A percentile compares a stretch with the other conserved stretches of the same genome.
phyloP scores from a whole-genome alignment of 2,113 vertebrate species.

The Ictidomys tridecemlineatus region DNA sequence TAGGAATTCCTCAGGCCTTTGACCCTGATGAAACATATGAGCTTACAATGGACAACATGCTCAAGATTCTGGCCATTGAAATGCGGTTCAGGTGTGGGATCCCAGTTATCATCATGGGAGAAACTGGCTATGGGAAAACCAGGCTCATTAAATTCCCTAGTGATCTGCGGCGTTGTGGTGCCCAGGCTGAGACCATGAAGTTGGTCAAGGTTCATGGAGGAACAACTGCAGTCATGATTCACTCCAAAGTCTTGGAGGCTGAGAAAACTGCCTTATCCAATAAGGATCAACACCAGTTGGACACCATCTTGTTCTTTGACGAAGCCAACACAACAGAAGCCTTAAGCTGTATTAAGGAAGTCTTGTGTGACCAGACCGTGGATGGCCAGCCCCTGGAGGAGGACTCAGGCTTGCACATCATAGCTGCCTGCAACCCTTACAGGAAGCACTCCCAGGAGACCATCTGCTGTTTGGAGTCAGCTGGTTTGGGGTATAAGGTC shows the following conservation, averaged over 20 bases:
- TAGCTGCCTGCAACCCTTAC: constrained; percentile 96
- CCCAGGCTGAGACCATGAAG: constrained; percentile 92
- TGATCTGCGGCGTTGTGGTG: too few relatives aligned
- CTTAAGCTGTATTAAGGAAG: too few relatives aligned
- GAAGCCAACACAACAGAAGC: too few relatives aligned
- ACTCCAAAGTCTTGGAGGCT: too few relatives aligned
- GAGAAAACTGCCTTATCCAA: too few relatives aligned
- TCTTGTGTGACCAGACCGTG: too few relatives aligned
- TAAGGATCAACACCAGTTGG: too few relatives aligned
- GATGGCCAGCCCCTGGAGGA: too few relatives aligned
- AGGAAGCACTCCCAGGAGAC: constrained; percentile 94
- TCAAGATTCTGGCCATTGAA: constrained; percentile 97
- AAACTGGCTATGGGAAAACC: constrained; percentile 97
- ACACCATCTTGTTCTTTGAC: too few relatives aligned
- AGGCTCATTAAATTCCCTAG: too few relatives aligned
- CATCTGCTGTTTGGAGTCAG: constrained; percentile 94
- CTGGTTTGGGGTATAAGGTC: constrained; percentile 95
- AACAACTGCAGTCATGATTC: constrained; percentile 83
- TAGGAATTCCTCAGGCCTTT: constrained; percentile 91
- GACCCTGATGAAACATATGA: constrained; percentile 97
- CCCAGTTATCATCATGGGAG: constrained; percentile 98
- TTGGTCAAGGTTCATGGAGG: constrained; percentile 97
- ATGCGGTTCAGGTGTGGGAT: constrained; percentile 98
- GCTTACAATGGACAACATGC: constrained; percentile 95
- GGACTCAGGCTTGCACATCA: too few relatives aligned